phyloP scores from a whole-genome alignment of 1,140 invertebrate genomes.

The Monomorium pharaonis region DNA sequence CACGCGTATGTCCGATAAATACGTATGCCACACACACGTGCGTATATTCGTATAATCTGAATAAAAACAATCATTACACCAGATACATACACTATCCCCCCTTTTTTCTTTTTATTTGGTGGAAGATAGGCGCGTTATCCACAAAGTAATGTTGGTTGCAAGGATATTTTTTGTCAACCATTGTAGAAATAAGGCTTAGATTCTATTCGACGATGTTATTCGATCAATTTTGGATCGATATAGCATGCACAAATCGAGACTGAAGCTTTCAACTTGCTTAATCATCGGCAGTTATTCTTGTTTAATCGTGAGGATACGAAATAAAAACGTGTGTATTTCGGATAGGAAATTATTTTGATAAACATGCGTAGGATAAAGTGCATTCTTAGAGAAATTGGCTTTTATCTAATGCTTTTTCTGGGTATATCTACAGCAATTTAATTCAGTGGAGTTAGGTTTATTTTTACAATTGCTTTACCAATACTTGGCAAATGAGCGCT shows the following conservation, averaged over 20 bases:
- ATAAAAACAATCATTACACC: conserved; percentile 19
- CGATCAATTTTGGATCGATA: background rate
- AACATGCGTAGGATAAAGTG: background rate
- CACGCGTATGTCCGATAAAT: conserved; percentile 69
- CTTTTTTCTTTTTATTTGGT: conserved; percentile 12
- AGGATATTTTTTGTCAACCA: conserved; percentile 38
- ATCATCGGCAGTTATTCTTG: conserved; percentile 6
- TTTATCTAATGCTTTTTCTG: background rate
- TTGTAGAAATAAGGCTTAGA: conserved; percentile 29
- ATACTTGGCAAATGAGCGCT: background rate
- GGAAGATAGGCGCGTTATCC: conserved; percentile 1
- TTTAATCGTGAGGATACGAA: conserved; percentile 12
- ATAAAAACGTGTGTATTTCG: background rate
- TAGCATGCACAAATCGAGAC: conserved; percentile 24
- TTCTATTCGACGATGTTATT: conserved; percentile 11
- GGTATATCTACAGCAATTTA: background rate
- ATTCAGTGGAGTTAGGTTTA: background rate
- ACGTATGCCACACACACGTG: conserved; percentile 60
- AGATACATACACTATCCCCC: background rate
- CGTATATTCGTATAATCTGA: conserved; percentile 19
- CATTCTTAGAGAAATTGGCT: conserved; percentile 12
- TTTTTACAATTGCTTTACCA: background rate
- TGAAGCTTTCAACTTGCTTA: conserved; percentile 37
- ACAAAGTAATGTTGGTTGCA: conserved; percentile 48
- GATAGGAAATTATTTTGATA: background rate